These are phyloP conservation scores for Herpetotheres cachinnans DNA, from an alignment of 2,113 vertebrate species.

Conservation along the genomic window DNA sequence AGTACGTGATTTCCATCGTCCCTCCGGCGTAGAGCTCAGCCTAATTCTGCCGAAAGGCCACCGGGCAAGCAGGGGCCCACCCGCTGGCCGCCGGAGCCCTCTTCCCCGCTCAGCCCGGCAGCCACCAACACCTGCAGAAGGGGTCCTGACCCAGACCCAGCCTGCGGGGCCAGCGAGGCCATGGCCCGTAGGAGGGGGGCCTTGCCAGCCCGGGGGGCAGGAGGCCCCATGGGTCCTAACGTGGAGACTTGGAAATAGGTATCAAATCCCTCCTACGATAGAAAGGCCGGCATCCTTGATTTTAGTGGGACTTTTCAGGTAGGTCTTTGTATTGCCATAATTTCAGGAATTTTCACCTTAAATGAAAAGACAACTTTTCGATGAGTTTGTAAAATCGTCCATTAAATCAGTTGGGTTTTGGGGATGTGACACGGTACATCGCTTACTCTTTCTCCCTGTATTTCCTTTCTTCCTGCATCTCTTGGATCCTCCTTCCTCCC, in stretches of 20 bases:
- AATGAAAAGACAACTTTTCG: background rate
- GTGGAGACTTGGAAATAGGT: background rate
- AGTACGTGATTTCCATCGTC: background rate
- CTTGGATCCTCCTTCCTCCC: background rate
- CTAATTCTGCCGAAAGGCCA: background rate
- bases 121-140: background rate
- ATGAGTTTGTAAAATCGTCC: background rate
- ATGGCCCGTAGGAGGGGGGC: fast-evolving
- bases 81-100: fast-evolving
- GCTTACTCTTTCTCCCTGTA: background rate
- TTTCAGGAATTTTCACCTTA: background rate
- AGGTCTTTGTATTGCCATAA: background rate
- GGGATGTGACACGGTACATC: background rate
- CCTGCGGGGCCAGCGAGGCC: background rate
- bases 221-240: fast-evolving
- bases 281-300: background rate
- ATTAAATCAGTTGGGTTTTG: background rate
- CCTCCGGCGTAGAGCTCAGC: background rate
- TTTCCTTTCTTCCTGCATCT: background rate
- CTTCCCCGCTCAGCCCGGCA: background rate
- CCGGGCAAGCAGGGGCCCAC: fast-evolving
- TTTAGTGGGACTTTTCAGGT: fast-evolving
- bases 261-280: fast-evolving
- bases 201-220: background rate
- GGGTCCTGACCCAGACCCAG: fast-evolving